Base-by-base conservation (phyloP, 2,888 invertebrate genomes). In the Lasioglossum vierecki region DNA sequence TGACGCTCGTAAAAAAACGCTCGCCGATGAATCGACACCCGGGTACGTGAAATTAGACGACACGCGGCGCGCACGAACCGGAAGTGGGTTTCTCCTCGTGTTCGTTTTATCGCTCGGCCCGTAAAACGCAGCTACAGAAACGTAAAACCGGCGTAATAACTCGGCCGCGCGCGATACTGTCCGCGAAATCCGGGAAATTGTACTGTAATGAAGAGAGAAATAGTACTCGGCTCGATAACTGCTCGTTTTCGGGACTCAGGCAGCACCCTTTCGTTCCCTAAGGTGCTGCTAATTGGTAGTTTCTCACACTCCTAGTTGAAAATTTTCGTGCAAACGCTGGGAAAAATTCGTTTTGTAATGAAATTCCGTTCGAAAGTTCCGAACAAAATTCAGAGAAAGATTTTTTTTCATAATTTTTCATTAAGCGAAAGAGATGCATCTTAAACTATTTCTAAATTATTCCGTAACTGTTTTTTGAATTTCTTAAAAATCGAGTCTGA, bases 21-120 rank as follows among this genome's bases (percentile, higher is more conserved):
- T 72, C 2, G 39, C n/a, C 75, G 66, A 76, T 74, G 73, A 79
- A 85, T 85, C 60, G 79, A 70, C 49, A 39, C 53, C 22, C 22
- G 44, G 60, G 26, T n/a, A 30, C 71, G 79, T 68, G 76, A 79
- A 85, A 79, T 82, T 79, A 82, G 76, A 72, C 73, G 74, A 30
- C 3, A 60, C 60, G 26, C 60, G 60, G 26, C 26, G 60, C 9
- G 26, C 57, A 60, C 63, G 44, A 18, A 68, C 66, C 76, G 44
- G 26, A n/a, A 30, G 46, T 39, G 60, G 13, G 49, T 49, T 53
- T 22, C n/a, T 26, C 18, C 6, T n/a, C n/a, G 77, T 2, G 46
- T 57, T 22, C 68, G 44, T 68, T 84, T 72, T 75, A 84, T 41
- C 30, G 70, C 46, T 22, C 15, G 60, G 8, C 30, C 30, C 53